Percentiles rank a stretch among this genome's conserved stretches.
phyloP scores from a whole-genome alignment of 2,113 vertebrate species.

The Zonotrichia leucophrys region DNA sequence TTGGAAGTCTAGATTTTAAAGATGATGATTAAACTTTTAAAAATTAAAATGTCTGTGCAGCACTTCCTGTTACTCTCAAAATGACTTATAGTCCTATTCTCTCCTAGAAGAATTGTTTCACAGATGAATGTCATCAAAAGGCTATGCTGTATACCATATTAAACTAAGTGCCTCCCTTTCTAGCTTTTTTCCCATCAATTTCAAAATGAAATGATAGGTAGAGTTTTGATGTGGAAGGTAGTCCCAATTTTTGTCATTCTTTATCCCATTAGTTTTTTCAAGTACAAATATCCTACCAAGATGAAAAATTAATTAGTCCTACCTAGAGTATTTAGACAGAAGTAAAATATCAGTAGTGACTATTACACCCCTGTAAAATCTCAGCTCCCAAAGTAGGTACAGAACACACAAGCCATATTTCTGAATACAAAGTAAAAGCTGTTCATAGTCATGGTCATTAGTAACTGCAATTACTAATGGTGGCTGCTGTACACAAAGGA shows the following conservation, averaged over 20 bases:
- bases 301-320: not conserved
- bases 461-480: not conserved
- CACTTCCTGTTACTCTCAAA: not conserved
- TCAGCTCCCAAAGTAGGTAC: not conserved
- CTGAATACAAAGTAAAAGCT: not conserved
- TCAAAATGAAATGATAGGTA: not conserved
- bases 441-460: not conserved
- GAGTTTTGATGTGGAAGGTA: not conserved
- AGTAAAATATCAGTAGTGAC: not conserved
- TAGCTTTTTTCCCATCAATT: not conserved
- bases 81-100: not conserved
- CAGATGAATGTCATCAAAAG: not conserved
- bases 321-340: not conserved
- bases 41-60: not conserved
- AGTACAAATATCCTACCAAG: not conserved
- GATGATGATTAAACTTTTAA: not conserved
- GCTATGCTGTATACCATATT: not conserved
- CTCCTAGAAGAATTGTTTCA: not conserved
- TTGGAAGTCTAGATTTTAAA: not conserved
- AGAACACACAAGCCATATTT: not conserved
- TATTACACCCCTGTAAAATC: not conserved
- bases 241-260: not conserved
- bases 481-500: not conserved
- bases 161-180: not conserved
- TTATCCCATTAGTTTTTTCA: not conserved